Base-by-base conservation (phyloP, 2,888 invertebrate species). In the Ennomos fuscantarius region DNA sequence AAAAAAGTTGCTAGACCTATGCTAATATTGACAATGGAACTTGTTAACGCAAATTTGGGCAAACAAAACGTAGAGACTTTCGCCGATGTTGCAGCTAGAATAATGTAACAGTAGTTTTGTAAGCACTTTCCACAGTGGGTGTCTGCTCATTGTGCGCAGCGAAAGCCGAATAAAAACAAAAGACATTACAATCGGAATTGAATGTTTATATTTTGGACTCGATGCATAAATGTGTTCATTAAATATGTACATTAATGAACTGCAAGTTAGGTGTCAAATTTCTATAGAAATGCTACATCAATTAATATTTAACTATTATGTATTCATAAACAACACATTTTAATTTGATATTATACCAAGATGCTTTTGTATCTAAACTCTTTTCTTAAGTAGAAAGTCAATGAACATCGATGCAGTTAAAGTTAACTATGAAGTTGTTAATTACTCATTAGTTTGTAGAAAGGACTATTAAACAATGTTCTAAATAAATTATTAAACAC, bases 121-220 rank as follows among this genome's bases (percentile, higher is more conserved):
- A 24, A 32, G 70, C 72, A 82, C 88, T 89, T 89, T 89, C 85
- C 81, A 82, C 73, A 69, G 82, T 84, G 79, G 85, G 85, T 85
- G 87, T 84, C 80, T 75, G 76, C 65, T 78, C 76, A 89, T 89
- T 89, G 87, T 89, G 69, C 76, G 76, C 70, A 71, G 84, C 84
- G 85, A 89, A 89, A 88, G 84, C 78, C 75, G 78, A 80, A 82
- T 83, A 78, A 79, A 78, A 79, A 86, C 84, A 86, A 87, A 86
- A 81, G 82, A 68, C 66, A 75, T 76, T 76, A 78, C 72, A 73
- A 65, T 73, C 70, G 66, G 69, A 74, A 70, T 58, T 64, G 48
- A 68, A 60, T 60, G 55, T 59, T 64, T 63, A 58, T 37, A 48
- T 60, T 62, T 65, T 63, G 58, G 49, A 52, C 33, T 43, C 15